Conservation (phyloP, 2,797 vertebrate genomes). For the Vireo griseus region DNA sequence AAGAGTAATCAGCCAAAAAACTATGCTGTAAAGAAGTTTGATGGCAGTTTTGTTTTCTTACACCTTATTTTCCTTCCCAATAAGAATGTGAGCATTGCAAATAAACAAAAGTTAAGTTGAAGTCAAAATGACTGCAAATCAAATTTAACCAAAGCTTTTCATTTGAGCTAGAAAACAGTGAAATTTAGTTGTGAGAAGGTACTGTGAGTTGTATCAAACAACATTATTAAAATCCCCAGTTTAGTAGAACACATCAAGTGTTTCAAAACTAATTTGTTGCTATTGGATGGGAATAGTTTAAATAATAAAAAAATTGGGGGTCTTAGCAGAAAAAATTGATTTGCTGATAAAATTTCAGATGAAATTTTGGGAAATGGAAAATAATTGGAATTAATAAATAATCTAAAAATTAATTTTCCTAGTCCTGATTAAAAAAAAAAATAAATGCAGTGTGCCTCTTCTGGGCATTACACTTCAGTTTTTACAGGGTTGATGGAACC, state of each 20-base stretch:
- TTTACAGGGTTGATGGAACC: not conserved
- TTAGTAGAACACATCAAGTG: not conserved
- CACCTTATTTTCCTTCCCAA: not conserved
- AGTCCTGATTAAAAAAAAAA: not conserved
- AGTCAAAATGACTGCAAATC: not conserved
- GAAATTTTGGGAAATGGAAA: not conserved
- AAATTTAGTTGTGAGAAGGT: not conserved
- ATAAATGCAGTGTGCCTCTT: not conserved
- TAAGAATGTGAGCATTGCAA: not conserved
- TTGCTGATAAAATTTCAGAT: not conserved
- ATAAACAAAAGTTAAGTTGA: not conserved
- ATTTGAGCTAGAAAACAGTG: not conserved
- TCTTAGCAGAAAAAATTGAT: not conserved
- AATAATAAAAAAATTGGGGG: not conserved
- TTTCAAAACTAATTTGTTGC: not conserved
- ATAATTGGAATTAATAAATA: not conserved
- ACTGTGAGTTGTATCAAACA: not conserved
- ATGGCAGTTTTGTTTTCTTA: not conserved
- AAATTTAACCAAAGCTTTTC: not conserved
- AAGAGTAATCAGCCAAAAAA: not conserved
- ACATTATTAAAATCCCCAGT: not conserved
- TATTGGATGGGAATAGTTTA: not conserved
- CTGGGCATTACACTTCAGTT: not conserved
- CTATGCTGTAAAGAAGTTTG: not conserved
- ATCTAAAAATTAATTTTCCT: fast-evolving